Percentiles rank a stretch among this genome's conserved stretches.
These are phyloP conservation scores for Petrocephalus microphthalmus DNA, from an alignment of 2,113 vertebrate genomes.

Conservation along the genomic window DNA sequence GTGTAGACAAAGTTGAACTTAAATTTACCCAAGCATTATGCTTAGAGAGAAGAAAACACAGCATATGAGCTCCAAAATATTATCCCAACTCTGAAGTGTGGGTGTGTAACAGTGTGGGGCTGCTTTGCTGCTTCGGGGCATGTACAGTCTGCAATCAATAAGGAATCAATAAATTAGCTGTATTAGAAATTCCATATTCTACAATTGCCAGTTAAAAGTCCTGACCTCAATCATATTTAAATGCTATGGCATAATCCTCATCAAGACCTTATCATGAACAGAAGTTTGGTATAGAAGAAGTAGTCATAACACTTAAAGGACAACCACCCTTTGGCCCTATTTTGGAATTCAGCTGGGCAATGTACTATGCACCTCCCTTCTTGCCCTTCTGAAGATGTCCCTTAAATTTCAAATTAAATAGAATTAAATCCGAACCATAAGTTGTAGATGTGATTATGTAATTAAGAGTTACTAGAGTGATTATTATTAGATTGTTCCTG, in stretches of 20 bases:
- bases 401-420: neutral
- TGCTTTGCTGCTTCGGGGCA: neutral
- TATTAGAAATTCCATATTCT: neutral
- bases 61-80: neutral
- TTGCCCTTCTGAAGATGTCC: neutral
- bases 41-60: neutral
- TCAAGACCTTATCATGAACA: neutral
- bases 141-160: neutral
- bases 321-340: neutral
- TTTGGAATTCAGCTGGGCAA: neutral
- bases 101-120: too few relatives aligned
- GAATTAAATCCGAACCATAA: neutral
- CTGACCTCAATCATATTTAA: neutral
- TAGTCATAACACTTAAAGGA: neutral
- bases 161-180: neutral
- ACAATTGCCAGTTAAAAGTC: neutral
- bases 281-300: neutral
- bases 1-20: neutral
- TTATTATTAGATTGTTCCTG: neutral
- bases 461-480: neutral
- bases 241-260: neutral
- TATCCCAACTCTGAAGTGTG: neutral
- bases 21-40: neutral
- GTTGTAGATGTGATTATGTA: neutral
- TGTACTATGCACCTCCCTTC: neutral